A percentile compares a stretch with the other conserved stretches of the same genome.
Conservation (phyloP, 53 echinoderm and acorn worm genomes). For the Astropecten irregularis region DNA sequence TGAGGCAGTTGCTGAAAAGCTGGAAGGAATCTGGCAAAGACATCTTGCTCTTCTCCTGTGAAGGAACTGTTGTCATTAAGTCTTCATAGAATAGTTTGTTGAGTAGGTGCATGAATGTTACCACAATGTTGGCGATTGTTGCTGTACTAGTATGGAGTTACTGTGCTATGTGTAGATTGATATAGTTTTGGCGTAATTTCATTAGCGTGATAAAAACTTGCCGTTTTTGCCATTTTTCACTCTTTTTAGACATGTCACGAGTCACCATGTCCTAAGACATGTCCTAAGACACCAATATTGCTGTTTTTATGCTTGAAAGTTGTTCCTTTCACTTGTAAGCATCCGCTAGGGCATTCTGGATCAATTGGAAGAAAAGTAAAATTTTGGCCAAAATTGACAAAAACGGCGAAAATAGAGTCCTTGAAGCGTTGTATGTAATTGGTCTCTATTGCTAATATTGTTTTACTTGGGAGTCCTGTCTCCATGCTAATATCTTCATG, state of each 20-base stretch:
- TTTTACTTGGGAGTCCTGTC: conserved; percentile 44
- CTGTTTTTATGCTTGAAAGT: too few relatives aligned
- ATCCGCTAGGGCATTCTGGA: too few relatives aligned
- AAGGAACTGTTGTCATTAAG: conserved; percentile 19
- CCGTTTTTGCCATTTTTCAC: conserved; percentile 6
- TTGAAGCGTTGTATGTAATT: not conserved
- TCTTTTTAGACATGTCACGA: too few relatives aligned
- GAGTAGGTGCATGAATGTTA: conserved; percentile 38
- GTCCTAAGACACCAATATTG: too few relatives aligned
- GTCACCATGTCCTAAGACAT: too few relatives aligned
- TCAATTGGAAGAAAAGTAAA: too few relatives aligned
- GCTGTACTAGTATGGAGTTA: conserved; percentile 6
- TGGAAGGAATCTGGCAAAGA: conserved; percentile 36
- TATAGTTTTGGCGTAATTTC: conserved; percentile 33
- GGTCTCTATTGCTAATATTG: too few relatives aligned
- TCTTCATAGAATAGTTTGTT: conserved; percentile 21
- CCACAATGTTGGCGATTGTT: conserved; percentile 36
- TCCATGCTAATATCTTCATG: conserved; percentile 46
- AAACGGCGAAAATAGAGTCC: too few relatives aligned
- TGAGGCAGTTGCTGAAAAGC: conserved; percentile 32
- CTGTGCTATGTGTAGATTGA: conserved; percentile 37
- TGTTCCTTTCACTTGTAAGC: too few relatives aligned
- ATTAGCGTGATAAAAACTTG: conserved; percentile 47
- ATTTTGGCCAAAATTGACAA: too few relatives aligned
- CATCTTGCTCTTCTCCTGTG: conserved; percentile 28